Evolutionary conservation across 1,140 invertebrate species (phyloP), one percentile per base, ranked within the genome.

Genomic region (Pissodes strobi): DNA sequence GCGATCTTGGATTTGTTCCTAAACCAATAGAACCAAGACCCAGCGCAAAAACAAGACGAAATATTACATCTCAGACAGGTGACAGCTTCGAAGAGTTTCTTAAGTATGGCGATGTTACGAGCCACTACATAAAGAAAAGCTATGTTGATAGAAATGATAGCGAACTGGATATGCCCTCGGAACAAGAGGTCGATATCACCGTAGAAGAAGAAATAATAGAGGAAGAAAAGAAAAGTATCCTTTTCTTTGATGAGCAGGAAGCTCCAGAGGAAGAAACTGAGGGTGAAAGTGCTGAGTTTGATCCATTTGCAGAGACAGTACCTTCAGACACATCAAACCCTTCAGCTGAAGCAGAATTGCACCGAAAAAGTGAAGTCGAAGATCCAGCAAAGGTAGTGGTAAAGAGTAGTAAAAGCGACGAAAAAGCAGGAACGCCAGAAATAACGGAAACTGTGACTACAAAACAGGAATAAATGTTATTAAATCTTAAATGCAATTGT

Each of bases 1-100:
- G 74, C 12, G 76, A 78, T 67, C 59, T 77, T 8, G 76, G 74
- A 21, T 76, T 76, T 60, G 72, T 75, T n/a, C 76, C 75, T 0
- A 71, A 70, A 69, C 48, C 67, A 17, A 63, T 71, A n/a, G 67
- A 67, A 27, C 27, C 67, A 21, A 49, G 73, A 53, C 67, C 73
- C 8, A 65, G 21, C 10, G 61, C 72, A 6, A 66, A 69, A 12
- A 68, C 67, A 12, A 41, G 48, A 39, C 43, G 69, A 45, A 45
- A 74, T 49, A 65, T 69, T 5, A 63, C 67, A 25, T 53, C 69
- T 0, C 74, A 76, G 65, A 65, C 71, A 0, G 71, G 69, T 1
- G 21, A 60, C 0, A 77, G 75, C 46, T 73, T 74, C 37, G 74
- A 75, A 43, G 72, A 73, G 13, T 69, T 69, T 23, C n/a, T 70